phyloP scores from a whole-genome alignment of 1,140 invertebrate genomes.

The Theocolax elegans region DNA sequence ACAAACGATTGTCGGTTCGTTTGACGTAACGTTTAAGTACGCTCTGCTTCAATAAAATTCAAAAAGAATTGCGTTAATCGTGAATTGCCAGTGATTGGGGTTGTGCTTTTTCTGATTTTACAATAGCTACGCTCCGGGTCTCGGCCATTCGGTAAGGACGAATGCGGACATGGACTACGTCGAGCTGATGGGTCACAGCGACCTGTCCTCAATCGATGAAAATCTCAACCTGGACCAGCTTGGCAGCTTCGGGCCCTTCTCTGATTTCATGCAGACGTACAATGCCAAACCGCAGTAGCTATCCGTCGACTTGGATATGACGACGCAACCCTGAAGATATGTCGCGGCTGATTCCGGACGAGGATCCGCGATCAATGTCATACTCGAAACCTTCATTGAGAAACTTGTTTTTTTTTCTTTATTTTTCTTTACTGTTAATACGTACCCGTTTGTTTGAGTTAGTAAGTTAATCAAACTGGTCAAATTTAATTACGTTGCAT shows the following conservation, averaged over 20 bases:
- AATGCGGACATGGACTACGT: conserved; percentile 64
- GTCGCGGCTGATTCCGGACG: background rate
- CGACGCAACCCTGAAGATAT: too few species aligned
- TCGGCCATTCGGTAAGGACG: conserved; percentile 59
- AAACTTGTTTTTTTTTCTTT: conserved; percentile 1
- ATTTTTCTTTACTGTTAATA: too few species aligned
- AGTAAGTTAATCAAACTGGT: too few species aligned
- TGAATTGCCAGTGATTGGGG: conserved; percentile 67
- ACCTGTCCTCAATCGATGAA: conserved; percentile 62
- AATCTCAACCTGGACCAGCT: conserved; percentile 64
- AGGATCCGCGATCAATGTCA: conserved; percentile 12
- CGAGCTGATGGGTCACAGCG: conserved; percentile 59
- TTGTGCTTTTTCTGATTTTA: conserved; percentile 65
- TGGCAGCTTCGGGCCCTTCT: conserved; percentile 55
- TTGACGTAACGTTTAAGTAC: too few species aligned
- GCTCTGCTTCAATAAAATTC: conserved; percentile 21
- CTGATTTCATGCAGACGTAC: conserved; percentile 62
- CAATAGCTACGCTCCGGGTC: conserved; percentile 64
- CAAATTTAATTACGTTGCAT: too few species aligned
- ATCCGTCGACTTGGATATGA: conserved; percentile 20
- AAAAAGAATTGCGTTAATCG: conserved; percentile 12
- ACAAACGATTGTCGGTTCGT: background rate
- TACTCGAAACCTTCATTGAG: conserved; percentile 20
- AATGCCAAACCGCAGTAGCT: conserved; percentile 59
- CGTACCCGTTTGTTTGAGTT: too few species aligned